Conservation (phyloP, 2,113 vertebrate species). For the Gnathonemus echidnorhynchus region DNA sequence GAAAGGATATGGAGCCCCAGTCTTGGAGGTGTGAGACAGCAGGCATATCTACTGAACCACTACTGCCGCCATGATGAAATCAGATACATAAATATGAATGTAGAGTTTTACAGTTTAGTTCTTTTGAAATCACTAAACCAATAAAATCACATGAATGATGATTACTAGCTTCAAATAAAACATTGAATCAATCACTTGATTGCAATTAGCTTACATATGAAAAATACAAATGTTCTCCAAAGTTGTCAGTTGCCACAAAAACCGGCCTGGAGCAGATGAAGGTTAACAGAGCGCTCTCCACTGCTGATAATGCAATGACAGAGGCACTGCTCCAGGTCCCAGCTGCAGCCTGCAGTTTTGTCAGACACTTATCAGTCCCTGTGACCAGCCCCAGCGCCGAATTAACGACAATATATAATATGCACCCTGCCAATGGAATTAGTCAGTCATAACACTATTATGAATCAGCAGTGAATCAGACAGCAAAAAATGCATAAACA, state of each 20-base stretch:
- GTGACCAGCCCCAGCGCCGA: background rate
- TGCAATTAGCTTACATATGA: background rate
- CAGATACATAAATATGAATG: background rate
- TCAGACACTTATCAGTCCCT: background rate
- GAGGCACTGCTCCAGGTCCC: background rate
- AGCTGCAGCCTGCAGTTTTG: background rate
- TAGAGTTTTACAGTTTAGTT: background rate
- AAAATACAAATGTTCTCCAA: background rate
- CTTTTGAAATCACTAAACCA: background rate
- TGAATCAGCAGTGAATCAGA: background rate
- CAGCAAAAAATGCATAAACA: background rate
- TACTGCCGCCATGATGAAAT: background rate
- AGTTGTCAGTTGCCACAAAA: background rate
- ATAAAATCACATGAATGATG: background rate
- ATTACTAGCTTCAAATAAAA: background rate
- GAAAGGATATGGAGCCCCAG: background rate
- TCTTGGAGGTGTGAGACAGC: background rate
- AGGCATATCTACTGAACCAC: background rate
- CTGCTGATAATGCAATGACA: background rate
- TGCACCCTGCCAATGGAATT: background rate
- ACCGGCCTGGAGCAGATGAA: background rate
- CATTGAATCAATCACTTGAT: background rate
- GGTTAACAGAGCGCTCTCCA: background rate
- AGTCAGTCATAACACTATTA: background rate
- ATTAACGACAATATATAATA: background rate